Percentiles rank a stretch among this genome's conserved stretches.
Evolutionary conservation across 2,888 invertebrate species (phyloP).

Genomic region (Scaptomyza polygonia): DNA sequence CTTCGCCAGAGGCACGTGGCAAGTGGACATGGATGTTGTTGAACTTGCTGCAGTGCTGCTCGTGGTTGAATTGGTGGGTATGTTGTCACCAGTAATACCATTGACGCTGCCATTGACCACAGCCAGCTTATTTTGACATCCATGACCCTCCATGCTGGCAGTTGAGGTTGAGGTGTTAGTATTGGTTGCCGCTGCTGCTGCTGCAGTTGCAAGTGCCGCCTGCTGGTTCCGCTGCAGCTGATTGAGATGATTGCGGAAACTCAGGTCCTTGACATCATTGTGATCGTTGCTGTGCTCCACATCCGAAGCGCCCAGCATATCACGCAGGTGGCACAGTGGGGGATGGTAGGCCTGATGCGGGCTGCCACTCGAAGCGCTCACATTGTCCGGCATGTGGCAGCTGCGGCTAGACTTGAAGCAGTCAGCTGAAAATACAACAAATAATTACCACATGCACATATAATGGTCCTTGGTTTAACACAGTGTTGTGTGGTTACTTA

Average conservation of each 20-base stretch:
- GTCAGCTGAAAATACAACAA: constrained; percentile 70
- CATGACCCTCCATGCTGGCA: constrained; percentile 37
- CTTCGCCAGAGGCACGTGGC: constrained; percentile 49
- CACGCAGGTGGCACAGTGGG: constrained; percentile 84
- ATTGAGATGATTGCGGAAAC: constrained; percentile 83
- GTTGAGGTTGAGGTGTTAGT: constrained; percentile 42
- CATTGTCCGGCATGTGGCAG: constrained; percentile 85
- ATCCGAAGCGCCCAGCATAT: constrained; percentile 83
- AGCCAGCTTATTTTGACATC: constrained; percentile 40
- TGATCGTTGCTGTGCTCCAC: constrained; percentile 84
- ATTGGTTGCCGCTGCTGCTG: constrained; percentile 53
- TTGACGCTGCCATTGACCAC: constrained; percentile 39
- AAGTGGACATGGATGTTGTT: constrained; percentile 51
- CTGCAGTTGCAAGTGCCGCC: constrained; percentile 56
- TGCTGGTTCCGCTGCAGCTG: constrained; percentile 78
- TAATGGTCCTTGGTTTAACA: not conserved
- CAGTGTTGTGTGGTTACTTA: constrained; percentile 64
- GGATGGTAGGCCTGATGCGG: constrained; percentile 83
- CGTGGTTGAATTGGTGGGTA: constrained; percentile 51
- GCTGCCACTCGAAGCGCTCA: constrained; percentile 86
- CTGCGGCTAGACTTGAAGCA: constrained; percentile 81
- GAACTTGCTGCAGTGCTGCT: constrained; percentile 69
- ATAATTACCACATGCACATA: not conserved
- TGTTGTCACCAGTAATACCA: constrained; percentile 31
- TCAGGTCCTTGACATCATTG: constrained; percentile 84